A percentile compares a stretch with the other conserved stretches of the same genome.
phyloP scores from a whole-genome alignment of 2,888 invertebrate genomes.

The Nowickia ferox region DNA sequence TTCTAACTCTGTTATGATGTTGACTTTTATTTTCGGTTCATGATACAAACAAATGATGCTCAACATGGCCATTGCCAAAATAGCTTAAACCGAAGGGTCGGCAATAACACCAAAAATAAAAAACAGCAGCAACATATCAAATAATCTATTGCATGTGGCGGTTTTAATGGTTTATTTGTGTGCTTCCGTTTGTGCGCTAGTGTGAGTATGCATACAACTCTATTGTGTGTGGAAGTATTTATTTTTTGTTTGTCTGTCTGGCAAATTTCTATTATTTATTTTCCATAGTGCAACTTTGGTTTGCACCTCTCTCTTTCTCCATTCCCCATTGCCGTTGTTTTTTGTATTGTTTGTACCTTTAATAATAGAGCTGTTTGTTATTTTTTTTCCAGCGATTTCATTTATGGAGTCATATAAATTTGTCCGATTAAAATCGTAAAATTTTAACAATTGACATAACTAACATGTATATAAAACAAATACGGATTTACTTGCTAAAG shows the following conservation, averaged over 20 bases:
- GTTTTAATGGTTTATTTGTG: conserved; percentile 48
- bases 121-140: conserved; percentile 33
- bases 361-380: conserved; percentile 43
- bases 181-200: background rate
- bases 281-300: conserved; percentile 24
- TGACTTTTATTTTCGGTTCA: conserved; percentile 38
- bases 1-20: conserved; percentile 34
- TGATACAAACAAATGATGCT: conserved; percentile 59
- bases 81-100: conserved; percentile 19
- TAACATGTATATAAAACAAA: conserved; percentile 23
- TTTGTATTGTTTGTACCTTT: conserved; percentile 31
- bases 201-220: conserved; percentile 16
- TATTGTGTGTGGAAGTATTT: conserved; percentile 37
- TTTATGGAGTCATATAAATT: conserved; percentile 65
- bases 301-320: conserved; percentile 4
- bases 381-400: conserved; percentile 33
- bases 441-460: conserved; percentile 59
- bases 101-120: conserved; percentile 38
- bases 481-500: conserved; percentile 51
- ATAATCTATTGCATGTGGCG: conserved; percentile 55
- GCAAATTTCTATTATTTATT: conserved; percentile 52
- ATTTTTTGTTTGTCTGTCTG: conserved; percentile 40
- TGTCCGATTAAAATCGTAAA: conserved; percentile 68
- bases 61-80: conserved; percentile 53
- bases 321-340: background rate